Conservation (phyloP, 2,888 invertebrate genomes). For the Papilio gigon region DNA sequence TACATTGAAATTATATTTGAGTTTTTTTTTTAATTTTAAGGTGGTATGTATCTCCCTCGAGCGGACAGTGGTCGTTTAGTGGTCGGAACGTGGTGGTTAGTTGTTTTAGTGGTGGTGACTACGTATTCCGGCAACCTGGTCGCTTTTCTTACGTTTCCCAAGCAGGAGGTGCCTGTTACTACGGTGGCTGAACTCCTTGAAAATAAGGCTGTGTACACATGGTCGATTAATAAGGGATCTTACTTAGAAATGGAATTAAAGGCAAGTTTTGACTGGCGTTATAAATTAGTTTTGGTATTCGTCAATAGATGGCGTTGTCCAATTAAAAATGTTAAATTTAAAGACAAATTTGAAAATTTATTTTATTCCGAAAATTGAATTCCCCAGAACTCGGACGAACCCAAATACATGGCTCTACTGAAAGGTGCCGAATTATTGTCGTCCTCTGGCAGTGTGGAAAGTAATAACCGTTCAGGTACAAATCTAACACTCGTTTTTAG, state of each 20-base stretch:
- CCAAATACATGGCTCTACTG: slow-evolving; percentile 82
- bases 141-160: slow-evolving; percentile 95
- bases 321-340: no score
- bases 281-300: background rate
- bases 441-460: slow-evolving; percentile 65
- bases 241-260: slow-evolving; percentile 85
- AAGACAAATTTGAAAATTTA: no score
- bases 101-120: slow-evolving; percentile 93
- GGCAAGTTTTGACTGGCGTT: slow-evolving; percentile 52
- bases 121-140: slow-evolving; percentile 96
- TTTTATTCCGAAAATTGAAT: no score
- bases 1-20: no score
- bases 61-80: slow-evolving; percentile 93
- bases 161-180: slow-evolving; percentile 87
- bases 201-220: slow-evolving; percentile 83
- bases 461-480: slow-evolving; percentile 25
- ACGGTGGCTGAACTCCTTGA: slow-evolving; percentile 86
- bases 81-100: slow-evolving; percentile 96
- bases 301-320: background rate
- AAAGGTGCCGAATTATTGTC: slow-evolving; percentile 80
- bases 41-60: slow-evolving; percentile 92
- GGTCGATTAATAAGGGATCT: slow-evolving; percentile 90
- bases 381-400: slow-evolving; percentile 81
- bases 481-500: background rate
- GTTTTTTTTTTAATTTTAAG: slow-evolving; percentile 65